Percentiles rank a stretch among this genome's conserved stretches.
These are phyloP conservation scores for Brachyalestes nurse DNA, from an alignment of 2,797 vertebrate genomes.

Conservation along the genomic window DNA sequence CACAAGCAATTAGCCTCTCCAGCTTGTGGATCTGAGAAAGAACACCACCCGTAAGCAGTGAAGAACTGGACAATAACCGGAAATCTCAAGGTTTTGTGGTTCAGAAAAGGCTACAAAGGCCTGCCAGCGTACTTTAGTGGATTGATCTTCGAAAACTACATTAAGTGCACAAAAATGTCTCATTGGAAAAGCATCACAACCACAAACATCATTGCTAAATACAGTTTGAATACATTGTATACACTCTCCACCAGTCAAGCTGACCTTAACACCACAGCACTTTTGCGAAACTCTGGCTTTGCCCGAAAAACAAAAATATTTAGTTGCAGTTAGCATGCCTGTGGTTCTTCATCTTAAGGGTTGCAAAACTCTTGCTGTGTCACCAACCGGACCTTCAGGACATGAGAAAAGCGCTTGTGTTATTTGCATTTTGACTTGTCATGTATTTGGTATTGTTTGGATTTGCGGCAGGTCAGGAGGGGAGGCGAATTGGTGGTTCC, in stretches of 20 bases:
- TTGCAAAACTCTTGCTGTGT: background rate
- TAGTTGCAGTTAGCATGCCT: slow-evolving; percentile 38
- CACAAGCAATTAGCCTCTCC: slow-evolving; percentile 72
- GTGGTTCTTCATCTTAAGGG: slow-evolving; percentile 30
- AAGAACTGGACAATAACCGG: slow-evolving; percentile 32
- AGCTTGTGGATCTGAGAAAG: slow-evolving; percentile 67
- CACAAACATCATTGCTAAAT: slow-evolving; percentile 12
- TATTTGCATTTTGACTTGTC: slow-evolving; percentile 8
- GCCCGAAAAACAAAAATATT: slow-evolving; percentile 36
- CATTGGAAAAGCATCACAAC: background rate
- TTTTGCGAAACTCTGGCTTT: slow-evolving; percentile 10
- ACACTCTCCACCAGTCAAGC: slow-evolving; percentile 13
- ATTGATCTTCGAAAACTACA: background rate
- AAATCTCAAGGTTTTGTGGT: slow-evolving; percentile 24
- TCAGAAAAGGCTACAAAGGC: background rate
- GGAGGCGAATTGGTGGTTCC: slow-evolving; percentile 14
- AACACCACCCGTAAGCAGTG: slow-evolving; percentile 56
- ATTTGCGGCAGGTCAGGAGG: slow-evolving; percentile 32
- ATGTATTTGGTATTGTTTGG: slow-evolving; percentile 29
- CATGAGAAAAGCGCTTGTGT: slow-evolving; percentile 12
- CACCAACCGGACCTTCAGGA: slow-evolving; percentile 8
- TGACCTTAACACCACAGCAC: slow-evolving; percentile 18
- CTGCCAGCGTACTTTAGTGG: slow-evolving; percentile 24
- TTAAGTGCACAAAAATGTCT: slow-evolving; percentile 29
- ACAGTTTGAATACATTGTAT: slow-evolving; percentile 8